phyloP scores from a whole-genome alignment of 1,140 invertebrate species.

The Pemphigus obesinymphae region DNA sequence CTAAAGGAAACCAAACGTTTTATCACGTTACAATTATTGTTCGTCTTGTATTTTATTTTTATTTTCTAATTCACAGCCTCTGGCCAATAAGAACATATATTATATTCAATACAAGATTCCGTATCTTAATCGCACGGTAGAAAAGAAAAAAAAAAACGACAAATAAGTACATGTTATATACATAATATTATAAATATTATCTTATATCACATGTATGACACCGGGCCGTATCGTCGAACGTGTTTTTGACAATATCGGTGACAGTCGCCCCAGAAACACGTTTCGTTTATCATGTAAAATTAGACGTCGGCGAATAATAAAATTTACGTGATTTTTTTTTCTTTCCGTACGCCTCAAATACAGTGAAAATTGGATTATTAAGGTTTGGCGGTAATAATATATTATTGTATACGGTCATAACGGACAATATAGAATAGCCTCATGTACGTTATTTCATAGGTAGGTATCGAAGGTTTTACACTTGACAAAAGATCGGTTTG shows the following conservation, averaged over 20 bases:
- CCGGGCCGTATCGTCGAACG: background rate
- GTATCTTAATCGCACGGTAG: background rate
- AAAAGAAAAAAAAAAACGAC: too few species aligned
- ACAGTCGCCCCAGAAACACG: background rate
- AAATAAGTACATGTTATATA: too few species aligned
- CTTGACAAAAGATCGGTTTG: background rate
- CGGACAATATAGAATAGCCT: background rate
- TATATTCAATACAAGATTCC: background rate
- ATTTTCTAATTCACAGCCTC: background rate
- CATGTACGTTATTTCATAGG: background rate
- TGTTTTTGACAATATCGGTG: background rate
- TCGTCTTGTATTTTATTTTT: background rate
- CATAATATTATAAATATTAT: too few species aligned
- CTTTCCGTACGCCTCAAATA: background rate
- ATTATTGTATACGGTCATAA: background rate
- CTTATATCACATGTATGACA: background rate
- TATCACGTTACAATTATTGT: background rate
- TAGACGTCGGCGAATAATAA: background rate
- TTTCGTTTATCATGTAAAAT: background rate
- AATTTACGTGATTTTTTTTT: background rate
- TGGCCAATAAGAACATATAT: background rate
- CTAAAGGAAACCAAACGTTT: background rate
- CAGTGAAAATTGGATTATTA: slow-evolving; percentile 18
- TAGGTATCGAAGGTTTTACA: background rate
- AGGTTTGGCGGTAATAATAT: background rate